A percentile compares a stretch with the other conserved stretches of the same genome.
Conservation (phyloP, 2,888 invertebrate species). For the Alloplasta piceator region DNA sequence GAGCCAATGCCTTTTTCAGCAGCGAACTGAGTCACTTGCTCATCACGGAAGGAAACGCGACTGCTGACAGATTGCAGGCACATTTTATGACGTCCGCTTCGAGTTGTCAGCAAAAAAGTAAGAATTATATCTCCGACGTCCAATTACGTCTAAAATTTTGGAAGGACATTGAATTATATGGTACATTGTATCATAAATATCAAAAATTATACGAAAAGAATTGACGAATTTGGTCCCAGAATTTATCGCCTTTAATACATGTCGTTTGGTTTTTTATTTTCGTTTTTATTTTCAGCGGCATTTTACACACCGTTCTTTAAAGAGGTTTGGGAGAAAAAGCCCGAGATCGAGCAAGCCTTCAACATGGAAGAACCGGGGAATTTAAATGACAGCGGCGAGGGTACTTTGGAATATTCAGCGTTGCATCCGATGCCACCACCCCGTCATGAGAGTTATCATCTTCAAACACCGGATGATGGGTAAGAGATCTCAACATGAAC, state of each 20-base stretch:
- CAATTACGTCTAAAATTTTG: neutral
- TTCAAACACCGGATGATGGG: conserved; percentile 85
- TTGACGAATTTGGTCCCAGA: no score
- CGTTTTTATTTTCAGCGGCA: conserved; percentile 87
- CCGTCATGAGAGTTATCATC: conserved; percentile 91
- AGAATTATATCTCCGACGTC: conserved; percentile 73
- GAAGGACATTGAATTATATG: neutral
- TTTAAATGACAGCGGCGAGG: conserved; percentile 88
- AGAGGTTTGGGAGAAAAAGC: conserved; percentile 97
- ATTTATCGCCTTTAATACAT: no score
- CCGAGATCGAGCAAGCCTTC: conserved; percentile 96
- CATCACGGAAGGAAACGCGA: conserved; percentile 96
- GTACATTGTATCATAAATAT: neutral
- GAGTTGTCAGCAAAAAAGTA: conserved; percentile 94
- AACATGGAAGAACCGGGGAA: conserved; percentile 91
- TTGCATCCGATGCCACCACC: conserved; percentile 90
- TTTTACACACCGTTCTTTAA: conserved; percentile 98
- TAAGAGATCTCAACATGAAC: conserved; percentile 77
- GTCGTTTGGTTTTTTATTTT: neutral
- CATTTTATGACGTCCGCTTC: conserved; percentile 96
- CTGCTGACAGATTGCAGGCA: conserved; percentile 94
- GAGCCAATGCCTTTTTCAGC: conserved; percentile 95
- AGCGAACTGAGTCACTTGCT: conserved; percentile 95
- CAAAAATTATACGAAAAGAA: no score
- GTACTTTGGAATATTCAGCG: conserved; percentile 86